Percentiles rank a stretch among this genome's conserved stretches.
Conservation (phyloP, 2,888 invertebrate genomes). For the Ptilodon capucinus region DNA sequence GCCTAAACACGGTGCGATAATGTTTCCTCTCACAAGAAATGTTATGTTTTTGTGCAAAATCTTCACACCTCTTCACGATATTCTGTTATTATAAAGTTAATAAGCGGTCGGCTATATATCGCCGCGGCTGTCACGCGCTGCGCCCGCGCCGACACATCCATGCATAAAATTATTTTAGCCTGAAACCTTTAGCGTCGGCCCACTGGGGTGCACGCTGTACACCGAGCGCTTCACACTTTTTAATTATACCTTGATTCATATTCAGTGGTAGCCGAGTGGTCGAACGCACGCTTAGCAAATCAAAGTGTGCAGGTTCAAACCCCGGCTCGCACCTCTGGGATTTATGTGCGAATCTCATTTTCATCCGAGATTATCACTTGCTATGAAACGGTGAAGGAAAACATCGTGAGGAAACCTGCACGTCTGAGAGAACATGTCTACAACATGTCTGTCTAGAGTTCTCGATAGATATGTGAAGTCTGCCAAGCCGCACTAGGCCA, state of each 20-base stretch:
- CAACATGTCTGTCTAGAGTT: too few species aligned
- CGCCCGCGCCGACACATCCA: conserved; percentile 43
- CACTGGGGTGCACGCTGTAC: conserved; percentile 10
- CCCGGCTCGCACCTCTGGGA: too few species aligned
- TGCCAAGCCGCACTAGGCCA: too few species aligned
- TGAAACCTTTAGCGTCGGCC: conserved; percentile 37
- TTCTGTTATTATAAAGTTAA: conserved; percentile 37
- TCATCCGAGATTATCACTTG: too few species aligned
- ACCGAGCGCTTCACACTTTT: neutral
- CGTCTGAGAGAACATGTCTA: too few species aligned
- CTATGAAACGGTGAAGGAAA: too few species aligned
- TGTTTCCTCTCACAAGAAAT: conserved; percentile 10
- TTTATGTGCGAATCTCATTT: too few species aligned
- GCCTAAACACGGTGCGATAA: conserved; percentile 1
- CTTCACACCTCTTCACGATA: conserved; percentile 42
- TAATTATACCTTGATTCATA: neutral
- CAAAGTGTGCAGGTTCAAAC: too few species aligned
- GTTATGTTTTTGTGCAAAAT: conserved; percentile 24
- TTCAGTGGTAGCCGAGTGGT: too few species aligned
- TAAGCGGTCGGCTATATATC: conserved; percentile 30
- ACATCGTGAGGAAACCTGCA: too few species aligned
- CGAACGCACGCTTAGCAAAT: too few species aligned
- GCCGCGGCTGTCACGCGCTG: conserved; percentile 16
- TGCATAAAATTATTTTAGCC: conserved; percentile 57
- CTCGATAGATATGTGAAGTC: too few species aligned